Evolutionary conservation across 2,113 vertebrate genomes (phyloP).

Genomic region (Syngnathus floridae): DNA sequence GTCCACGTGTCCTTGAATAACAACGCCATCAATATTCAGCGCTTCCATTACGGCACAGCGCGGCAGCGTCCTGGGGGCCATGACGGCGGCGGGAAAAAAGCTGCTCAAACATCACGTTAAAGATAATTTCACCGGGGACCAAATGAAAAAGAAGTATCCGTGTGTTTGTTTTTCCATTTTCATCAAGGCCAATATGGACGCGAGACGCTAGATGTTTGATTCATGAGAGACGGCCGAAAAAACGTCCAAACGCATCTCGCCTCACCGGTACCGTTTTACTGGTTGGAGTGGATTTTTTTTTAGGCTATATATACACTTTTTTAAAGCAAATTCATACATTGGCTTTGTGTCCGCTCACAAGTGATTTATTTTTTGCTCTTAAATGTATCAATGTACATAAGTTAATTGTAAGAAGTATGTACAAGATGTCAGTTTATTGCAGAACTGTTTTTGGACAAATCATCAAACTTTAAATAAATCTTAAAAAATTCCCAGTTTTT

Average conservation of each 20-base stretch:
- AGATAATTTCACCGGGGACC: constrained; percentile 14
- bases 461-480: neutral
- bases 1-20: constrained; percentile 53
- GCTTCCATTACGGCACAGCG: constrained; percentile 28
- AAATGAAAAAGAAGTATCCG: neutral
- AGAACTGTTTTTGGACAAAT: neutral
- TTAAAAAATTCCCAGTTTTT: no score
- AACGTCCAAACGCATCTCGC: neutral
- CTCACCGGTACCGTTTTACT: neutral
- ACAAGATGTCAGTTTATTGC: neutral
- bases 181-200: constrained; percentile 8
- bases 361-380: neutral
- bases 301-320: neutral
- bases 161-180: constrained; percentile 5
- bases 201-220: constrained; percentile 25
- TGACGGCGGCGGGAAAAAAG: neutral
- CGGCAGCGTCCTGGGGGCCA: constrained; percentile 14
- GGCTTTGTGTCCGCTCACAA: neutral
- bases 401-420: neutral
- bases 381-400: neutral
- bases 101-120: constrained; percentile 10
- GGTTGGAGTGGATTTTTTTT: neutral
- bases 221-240: constrained; percentile 10
- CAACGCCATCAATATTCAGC: constrained; percentile 46
- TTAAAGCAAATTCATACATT: neutral